Conservation (phyloP, 1,140 invertebrate genomes). For the Lepidurus arcticus region DNA sequence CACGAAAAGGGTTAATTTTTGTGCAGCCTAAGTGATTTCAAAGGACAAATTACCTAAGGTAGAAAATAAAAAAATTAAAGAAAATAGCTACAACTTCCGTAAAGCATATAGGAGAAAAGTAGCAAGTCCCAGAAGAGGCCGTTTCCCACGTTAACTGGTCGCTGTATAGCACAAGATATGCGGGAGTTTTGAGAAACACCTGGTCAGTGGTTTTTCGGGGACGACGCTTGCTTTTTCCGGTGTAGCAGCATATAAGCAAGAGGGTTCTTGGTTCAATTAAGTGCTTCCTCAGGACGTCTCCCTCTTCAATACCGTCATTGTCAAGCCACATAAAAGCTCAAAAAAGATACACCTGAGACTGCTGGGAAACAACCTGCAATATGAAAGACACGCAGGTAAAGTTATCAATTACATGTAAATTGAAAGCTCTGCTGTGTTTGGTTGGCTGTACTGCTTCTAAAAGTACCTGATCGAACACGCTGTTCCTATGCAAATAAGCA, state of each 20-base stretch:
- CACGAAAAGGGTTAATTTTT: neutral
- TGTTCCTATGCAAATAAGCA: too few relatives aligned
- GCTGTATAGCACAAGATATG: neutral
- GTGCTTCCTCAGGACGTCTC: slow-evolving; percentile 8
- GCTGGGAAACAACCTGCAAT: neutral
- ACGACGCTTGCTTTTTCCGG: neutral
- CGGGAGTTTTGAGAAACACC: neutral
- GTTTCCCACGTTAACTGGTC: neutral
- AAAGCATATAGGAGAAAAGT: neutral
- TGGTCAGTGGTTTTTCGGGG: slow-evolving; percentile 4
- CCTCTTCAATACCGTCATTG: neutral
- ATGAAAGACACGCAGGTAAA: neutral
- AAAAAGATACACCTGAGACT: slow-evolving; percentile 5
- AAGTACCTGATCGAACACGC: too few relatives aligned
- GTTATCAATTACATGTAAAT: neutral
- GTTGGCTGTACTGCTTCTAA: neutral
- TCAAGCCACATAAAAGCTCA: neutral
- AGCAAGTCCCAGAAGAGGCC: neutral
- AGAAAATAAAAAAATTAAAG: neutral
- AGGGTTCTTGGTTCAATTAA: neutral
- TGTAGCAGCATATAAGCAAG: neutral
- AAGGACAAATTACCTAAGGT: neutral
- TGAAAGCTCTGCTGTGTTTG: neutral
- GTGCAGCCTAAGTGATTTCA: neutral
- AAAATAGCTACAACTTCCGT: neutral